Evolutionary conservation across 2,888 invertebrate species (phyloP).

Genomic region (Zygogramma bicolorata): DNA sequence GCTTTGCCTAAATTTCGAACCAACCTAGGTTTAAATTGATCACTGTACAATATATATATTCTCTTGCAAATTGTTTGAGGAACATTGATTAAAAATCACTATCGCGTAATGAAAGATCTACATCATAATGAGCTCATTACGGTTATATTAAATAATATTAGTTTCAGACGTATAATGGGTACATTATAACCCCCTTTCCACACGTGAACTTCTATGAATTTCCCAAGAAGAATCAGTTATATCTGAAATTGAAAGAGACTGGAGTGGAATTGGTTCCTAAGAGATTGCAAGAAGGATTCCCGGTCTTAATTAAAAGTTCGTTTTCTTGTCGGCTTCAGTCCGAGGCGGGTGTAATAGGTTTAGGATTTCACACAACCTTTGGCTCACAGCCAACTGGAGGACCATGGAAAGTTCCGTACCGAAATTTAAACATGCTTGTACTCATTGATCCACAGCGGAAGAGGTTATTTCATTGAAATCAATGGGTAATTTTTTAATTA

Average conservation of each 20-base stretch:
- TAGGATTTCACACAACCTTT: constrained; percentile 35
- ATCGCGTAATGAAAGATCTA: too few species aligned
- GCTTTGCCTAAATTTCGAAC: too few species aligned
- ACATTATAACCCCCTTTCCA: too few species aligned
- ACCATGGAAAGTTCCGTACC: neutral
- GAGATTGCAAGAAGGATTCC: constrained; percentile 48
- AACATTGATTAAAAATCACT: too few species aligned
- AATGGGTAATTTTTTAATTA: too few species aligned
- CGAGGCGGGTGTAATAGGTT: constrained; percentile 49
- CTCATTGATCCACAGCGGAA: neutral
- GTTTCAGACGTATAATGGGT: too few species aligned
- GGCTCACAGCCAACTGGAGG: neutral
- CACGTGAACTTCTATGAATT: constrained; percentile 12
- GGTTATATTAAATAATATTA: too few species aligned
- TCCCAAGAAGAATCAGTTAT: constrained; percentile 31
- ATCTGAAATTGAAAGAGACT: constrained; percentile 38
- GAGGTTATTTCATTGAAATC: too few species aligned
- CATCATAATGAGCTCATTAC: too few species aligned
- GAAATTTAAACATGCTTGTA: neutral
- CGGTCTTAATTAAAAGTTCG: constrained; percentile 58
- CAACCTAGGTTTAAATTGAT: too few species aligned
- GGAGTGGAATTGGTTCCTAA: constrained; percentile 45
- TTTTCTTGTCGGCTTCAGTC: constrained; percentile 47
- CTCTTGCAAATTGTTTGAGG: too few species aligned
- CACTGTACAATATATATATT: too few species aligned